phyloP scores from a whole-genome alignment of 2,113 vertebrate genomes.

The Propithecus coquereli region DNA sequence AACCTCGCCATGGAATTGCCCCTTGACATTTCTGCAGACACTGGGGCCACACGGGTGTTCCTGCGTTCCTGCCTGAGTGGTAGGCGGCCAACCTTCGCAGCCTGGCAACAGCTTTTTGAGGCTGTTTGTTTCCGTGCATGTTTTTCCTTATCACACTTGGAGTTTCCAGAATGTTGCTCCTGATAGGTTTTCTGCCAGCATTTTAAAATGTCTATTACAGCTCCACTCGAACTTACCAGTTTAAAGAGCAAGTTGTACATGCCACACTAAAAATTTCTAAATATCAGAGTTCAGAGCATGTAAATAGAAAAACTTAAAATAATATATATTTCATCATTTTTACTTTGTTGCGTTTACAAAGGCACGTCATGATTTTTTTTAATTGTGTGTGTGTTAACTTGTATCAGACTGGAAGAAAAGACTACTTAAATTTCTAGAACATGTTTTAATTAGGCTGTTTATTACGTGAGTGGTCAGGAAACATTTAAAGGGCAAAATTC shows the following conservation, averaged over 20 bases:
- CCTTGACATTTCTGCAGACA: accelerated
- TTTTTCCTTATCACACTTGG: neutral
- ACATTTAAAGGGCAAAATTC: neutral
- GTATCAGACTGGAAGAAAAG: neutral
- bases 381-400: neutral
- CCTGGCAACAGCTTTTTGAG: too few species aligned
- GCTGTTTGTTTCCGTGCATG: neutral
- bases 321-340: neutral
- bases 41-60: accelerated
- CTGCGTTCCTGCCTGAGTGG: neutral
- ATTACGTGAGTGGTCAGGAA: neutral
- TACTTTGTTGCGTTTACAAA: neutral
- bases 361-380: neutral
- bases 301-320: neutral
- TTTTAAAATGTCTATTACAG: neutral
- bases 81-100: too few species aligned
- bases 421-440: neutral
- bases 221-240: neutral
- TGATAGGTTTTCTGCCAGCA: neutral
- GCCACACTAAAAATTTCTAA: neutral
- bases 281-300: neutral
- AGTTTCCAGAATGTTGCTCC: neutral
- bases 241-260: neutral
- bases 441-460: neutral
- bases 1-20: neutral